Conservation (phyloP, 1,140 invertebrate species). For the Drosophila aff. region DNA sequence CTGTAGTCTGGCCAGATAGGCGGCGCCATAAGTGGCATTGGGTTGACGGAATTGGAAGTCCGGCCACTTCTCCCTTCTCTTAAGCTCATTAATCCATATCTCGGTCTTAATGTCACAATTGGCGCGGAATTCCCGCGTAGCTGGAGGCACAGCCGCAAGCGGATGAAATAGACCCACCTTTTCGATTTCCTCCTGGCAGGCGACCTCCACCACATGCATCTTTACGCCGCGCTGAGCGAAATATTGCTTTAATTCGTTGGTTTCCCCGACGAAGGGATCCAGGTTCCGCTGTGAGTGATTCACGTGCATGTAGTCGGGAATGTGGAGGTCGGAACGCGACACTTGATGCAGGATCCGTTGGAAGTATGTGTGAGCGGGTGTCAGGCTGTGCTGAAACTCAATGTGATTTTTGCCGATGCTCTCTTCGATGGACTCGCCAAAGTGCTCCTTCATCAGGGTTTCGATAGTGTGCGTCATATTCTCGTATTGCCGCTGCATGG, state of each 20-base stretch:
- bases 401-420: slow-evolving; percentile 39
- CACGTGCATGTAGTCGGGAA: slow-evolving; percentile 66
- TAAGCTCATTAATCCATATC: slow-evolving; percentile 45
- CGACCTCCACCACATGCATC: slow-evolving; percentile 43
- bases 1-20: slow-evolving; percentile 35
- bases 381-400: slow-evolving; percentile 71
- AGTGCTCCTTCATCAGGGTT: slow-evolving; percentile 50
- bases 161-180: slow-evolving; percentile 57
- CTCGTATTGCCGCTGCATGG: slow-evolving; percentile 54
- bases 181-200: slow-evolving; percentile 41
- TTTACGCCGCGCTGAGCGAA: slow-evolving; percentile 25
- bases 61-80: slow-evolving; percentile 38
- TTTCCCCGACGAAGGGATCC: slow-evolving; percentile 59
- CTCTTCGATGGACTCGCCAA: slow-evolving; percentile 36
- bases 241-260: slow-evolving; percentile 24
- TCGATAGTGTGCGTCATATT: slow-evolving; percentile 64
- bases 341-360: slow-evolving; percentile 60
- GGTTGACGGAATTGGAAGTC: slow-evolving; percentile 44
- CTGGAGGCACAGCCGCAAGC: background rate
- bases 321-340: slow-evolving; percentile 22
- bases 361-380: slow-evolving; percentile 74
- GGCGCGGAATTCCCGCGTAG: slow-evolving; percentile 40
- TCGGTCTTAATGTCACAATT: slow-evolving; percentile 51
- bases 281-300: slow-evolving; percentile 66
- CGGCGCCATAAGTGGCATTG: slow-evolving; percentile 24